Evolutionary conservation across 1,140 invertebrate species (phyloP).

Genomic region (Microvelia longipes): DNA sequence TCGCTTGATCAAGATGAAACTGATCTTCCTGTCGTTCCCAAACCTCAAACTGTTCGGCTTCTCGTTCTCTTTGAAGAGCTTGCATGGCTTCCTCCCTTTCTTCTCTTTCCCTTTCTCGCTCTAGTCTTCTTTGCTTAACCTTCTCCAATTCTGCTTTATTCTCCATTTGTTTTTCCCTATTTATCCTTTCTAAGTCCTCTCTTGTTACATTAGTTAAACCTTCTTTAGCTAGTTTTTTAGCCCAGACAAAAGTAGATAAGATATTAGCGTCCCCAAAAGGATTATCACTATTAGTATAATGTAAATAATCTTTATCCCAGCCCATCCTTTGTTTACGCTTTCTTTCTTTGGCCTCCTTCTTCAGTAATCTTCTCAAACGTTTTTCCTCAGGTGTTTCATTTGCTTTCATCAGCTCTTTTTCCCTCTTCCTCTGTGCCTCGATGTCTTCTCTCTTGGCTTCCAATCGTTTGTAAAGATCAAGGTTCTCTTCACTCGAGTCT

Average conservation of each 20-base stretch:
- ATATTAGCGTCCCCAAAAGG: conserved; percentile 95
- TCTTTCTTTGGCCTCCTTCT: conserved; percentile 84
- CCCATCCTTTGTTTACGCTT: conserved; percentile 80
- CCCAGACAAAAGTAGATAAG: conserved; percentile 87
- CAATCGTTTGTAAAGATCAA: conserved; percentile 52
- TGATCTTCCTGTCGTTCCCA: conserved; percentile 92
- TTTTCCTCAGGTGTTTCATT: conserved; percentile 93
- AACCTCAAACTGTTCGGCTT: conserved; percentile 84
- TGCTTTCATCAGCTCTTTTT: conserved; percentile 73
- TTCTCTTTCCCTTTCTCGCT: conserved; percentile 78
- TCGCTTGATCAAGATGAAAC: conserved; percentile 78
- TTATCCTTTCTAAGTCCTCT: conserved; percentile 72
- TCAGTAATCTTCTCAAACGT: conserved; percentile 61
- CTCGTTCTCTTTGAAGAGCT: conserved; percentile 74
- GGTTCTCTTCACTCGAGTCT: conserved; percentile 36
- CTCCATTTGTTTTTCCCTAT: conserved; percentile 75
- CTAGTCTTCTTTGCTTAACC: conserved; percentile 71
- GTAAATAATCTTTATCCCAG: conserved; percentile 89
- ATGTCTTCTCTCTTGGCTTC: conserved; percentile 50
- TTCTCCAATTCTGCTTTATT: conserved; percentile 79
- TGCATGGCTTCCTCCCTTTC: conserved; percentile 80
- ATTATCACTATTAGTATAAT: conserved; percentile 96
- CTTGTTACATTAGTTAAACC: conserved; percentile 61
- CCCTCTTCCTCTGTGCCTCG: conserved; percentile 45
- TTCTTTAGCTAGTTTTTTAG: conserved; percentile 90